Evolutionary conservation across 2,888 invertebrate species (phyloP).

Genomic region (Drosophila paramelanica): DNA sequence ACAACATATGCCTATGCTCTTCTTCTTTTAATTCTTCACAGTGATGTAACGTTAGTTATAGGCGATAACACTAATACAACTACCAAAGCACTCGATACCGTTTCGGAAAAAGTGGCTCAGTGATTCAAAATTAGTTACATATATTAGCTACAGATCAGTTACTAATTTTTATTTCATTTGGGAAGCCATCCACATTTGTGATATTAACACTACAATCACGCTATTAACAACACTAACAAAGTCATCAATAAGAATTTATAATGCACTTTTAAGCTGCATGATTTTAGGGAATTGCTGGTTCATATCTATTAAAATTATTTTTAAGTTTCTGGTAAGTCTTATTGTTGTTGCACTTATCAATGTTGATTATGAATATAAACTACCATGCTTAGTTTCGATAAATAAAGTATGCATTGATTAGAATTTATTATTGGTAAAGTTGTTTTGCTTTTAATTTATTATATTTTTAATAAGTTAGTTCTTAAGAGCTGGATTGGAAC

Average conservation of each 20-base stretch:
- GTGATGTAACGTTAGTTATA: slow-evolving; percentile 77
- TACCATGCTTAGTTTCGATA: slow-evolving; percentile 43
- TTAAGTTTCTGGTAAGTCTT: slow-evolving; percentile 56
- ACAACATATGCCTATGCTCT: slow-evolving; percentile 58
- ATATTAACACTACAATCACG: slow-evolving; percentile 73
- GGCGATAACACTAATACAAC: slow-evolving; percentile 64
- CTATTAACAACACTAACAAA: slow-evolving; percentile 59
- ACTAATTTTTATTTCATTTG: slow-evolving; percentile 22
- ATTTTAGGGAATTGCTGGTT: slow-evolving; percentile 41
- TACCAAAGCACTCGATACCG: slow-evolving; percentile 71
- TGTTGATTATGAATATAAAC: slow-evolving; percentile 42
- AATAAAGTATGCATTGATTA: slow-evolving; percentile 64
- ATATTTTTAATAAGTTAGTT: slow-evolving; percentile 21
- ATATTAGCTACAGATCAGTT: slow-evolving; percentile 22
- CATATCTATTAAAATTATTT: slow-evolving; percentile 28
- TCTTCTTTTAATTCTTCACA: slow-evolving; percentile 73
- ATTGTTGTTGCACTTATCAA: slow-evolving; percentile 33
- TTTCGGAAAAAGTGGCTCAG: slow-evolving; percentile 80
- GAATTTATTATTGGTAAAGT: slow-evolving; percentile 29
- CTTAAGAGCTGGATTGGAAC: slow-evolving; percentile 22
- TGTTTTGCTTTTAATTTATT: slow-evolving; percentile 46
- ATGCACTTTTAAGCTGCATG: slow-evolving; percentile 40
- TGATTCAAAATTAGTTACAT: slow-evolving; percentile 33
- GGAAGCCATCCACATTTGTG: slow-evolving; percentile 58
- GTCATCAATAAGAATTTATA: slow-evolving; percentile 41